These are phyloP conservation scores for Shinisaurus crocodilurus DNA, from an alignment of 2,113 vertebrate genomes.

Conservation along the genomic window DNA sequence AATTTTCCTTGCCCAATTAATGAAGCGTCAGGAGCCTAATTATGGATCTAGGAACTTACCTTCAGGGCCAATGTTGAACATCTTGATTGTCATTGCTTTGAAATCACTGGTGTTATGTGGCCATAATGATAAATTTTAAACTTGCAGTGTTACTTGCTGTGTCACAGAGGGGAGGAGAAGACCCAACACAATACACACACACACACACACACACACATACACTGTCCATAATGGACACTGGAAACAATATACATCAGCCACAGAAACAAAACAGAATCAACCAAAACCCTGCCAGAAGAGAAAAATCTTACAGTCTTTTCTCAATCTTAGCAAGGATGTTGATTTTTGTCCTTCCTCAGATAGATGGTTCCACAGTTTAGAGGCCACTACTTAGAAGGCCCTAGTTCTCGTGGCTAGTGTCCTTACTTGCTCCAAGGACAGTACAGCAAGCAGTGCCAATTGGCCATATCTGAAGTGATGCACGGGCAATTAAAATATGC, in stretches of 20 bases:
- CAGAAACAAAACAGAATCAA: not conserved
- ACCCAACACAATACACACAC: not conserved
- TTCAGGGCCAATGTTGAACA: not conserved
- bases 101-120: not conserved
- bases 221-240: not conserved
- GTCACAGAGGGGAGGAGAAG: not conserved
- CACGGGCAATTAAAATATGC: no score
- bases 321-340: no score
- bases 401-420: not conserved
- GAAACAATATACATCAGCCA: not conserved
- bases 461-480: not conserved
- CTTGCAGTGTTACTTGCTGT: not conserved
- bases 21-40: slow-evolving; percentile 1
- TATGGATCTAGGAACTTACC: not conserved
- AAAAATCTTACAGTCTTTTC: not conserved
- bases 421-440: not conserved
- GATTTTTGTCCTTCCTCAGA: no score
- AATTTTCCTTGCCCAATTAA: slow-evolving; percentile 5
- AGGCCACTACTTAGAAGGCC: not conserved
- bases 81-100: no score
- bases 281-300: not conserved
- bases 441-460: not conserved
- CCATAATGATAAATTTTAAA: not conserved
- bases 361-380: not conserved
- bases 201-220: not conserved